Conservation (phyloP, 2,113 vertebrate genomes). For the Nannospalax galili region DNA sequence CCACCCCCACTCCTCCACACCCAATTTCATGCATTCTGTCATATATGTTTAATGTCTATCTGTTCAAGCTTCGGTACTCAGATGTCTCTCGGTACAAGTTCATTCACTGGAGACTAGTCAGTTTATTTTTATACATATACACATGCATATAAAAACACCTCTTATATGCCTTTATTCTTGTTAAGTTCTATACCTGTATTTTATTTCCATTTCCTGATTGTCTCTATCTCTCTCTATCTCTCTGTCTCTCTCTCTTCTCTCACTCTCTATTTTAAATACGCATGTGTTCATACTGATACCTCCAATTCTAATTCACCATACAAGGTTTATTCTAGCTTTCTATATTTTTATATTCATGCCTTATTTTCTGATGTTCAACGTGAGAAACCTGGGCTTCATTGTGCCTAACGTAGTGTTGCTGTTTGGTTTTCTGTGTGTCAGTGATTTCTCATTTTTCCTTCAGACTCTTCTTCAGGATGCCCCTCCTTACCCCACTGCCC, state of each 20-base stretch:
- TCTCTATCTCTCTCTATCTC: not conserved
- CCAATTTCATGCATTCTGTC: no score
- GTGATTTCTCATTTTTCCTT: not conserved
- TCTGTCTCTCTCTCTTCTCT: not conserved
- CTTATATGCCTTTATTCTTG: no score
- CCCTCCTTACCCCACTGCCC: not conserved
- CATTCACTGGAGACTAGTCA: no score
- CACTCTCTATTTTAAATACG: not conserved
- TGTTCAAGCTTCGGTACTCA: no score
- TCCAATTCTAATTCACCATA: not conserved
- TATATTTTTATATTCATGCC: not conserved
- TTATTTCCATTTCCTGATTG: not conserved
- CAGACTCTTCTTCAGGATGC: not conserved
- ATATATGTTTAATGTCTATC: no score
- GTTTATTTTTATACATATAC: no score
- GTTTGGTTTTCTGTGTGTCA: not conserved
- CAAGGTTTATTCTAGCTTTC: not conserved
- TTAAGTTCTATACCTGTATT: not conserved
- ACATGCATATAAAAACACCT: no score
- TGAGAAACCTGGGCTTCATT: not conserved
- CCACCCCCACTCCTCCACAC: no score
- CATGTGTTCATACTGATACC: not conserved
- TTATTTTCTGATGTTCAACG: not conserved
- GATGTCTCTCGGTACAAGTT: no score
- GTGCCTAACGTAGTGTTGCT: not conserved